A percentile compares a stretch with the other conserved stretches of the same genome.
Conservation (phyloP, 1,140 invertebrate genomes). For the Cecropterus lyciades region DNA sequence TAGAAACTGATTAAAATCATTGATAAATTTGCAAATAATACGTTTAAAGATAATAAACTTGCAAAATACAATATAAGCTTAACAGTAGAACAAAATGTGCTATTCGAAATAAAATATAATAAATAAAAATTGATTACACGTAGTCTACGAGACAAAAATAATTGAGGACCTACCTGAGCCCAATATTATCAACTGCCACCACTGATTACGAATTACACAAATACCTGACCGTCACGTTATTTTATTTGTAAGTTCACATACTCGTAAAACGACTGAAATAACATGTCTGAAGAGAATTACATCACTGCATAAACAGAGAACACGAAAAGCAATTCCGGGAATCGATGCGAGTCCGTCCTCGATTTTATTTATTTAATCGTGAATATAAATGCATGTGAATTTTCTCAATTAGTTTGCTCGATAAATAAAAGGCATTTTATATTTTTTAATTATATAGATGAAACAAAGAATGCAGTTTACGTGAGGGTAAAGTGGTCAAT, state of each 20-base stretch:
- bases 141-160: too few species aligned
- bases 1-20: too few species aligned
- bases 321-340: slow-evolving; percentile 15
- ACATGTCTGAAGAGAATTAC: not conserved
- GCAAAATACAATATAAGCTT: too few species aligned
- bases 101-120: too few species aligned
- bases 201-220: not conserved
- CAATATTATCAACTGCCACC: too few species aligned
- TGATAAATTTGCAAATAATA: too few species aligned
- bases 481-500: too few species aligned
- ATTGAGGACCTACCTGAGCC: too few species aligned
- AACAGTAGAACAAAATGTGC: too few species aligned
- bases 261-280: not conserved
- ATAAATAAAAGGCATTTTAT: slow-evolving; percentile 10
- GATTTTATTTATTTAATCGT: slow-evolving; percentile 22
- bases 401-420: slow-evolving; percentile 28
- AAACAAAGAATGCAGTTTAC: too few species aligned
- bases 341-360: slow-evolving; percentile 7
- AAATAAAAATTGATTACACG: too few species aligned
- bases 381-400: slow-evolving; percentile 13
- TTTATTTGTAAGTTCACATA: not conserved
- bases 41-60: too few species aligned
- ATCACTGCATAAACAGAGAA: slow-evolving; percentile 15
- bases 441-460: slow-evolving; percentile 5
- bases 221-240: not conserved